A percentile compares a stretch with the other conserved stretches of the same genome.
Evolutionary conservation across 2,797 vertebrate genomes (phyloP).

Genomic region (Phoeniculus purpureus): DNA sequence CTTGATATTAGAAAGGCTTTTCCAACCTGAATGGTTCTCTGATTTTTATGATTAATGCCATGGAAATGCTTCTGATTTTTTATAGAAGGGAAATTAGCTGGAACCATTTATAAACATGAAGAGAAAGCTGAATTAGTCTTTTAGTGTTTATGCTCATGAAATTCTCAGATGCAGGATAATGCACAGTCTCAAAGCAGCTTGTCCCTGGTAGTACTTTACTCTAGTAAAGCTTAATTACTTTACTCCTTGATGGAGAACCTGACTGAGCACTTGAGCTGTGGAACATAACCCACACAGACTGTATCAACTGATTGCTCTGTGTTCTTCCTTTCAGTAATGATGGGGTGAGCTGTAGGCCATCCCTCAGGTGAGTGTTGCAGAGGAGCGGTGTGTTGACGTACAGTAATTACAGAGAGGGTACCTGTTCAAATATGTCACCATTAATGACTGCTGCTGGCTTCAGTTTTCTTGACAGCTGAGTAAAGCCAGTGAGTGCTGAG

Average conservation of each 20-base stretch:
- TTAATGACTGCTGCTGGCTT: not conserved
- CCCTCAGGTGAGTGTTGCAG: not conserved
- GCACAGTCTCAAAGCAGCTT: not conserved
- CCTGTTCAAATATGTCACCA: not conserved
- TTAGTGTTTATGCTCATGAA: conserved; percentile 19
- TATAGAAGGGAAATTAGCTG: conserved; percentile 18
- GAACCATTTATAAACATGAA: not conserved
- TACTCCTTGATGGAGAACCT: not conserved
- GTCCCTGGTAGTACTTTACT: conserved; percentile 35
- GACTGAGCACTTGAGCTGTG: not conserved
- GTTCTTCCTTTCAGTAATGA: not conserved
- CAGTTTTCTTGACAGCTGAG: not conserved
- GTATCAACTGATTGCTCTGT: not conserved
- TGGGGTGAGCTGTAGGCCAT: not conserved
- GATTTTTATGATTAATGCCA: not conserved
- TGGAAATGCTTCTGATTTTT: not conserved
- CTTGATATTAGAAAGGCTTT: too few relatives aligned
- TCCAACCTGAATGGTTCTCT: too few relatives aligned
- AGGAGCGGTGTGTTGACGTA: not conserved
- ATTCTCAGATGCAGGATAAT: not conserved
- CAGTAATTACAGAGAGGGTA: not conserved
- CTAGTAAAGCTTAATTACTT: not conserved
- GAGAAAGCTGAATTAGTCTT: not conserved
- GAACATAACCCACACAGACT: not conserved
- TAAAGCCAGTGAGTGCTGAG: not conserved